These are phyloP conservation scores for Clarias laeviceps DNA, from an alignment of 2,797 vertebrate genomes.

Conservation along the genomic window DNA sequence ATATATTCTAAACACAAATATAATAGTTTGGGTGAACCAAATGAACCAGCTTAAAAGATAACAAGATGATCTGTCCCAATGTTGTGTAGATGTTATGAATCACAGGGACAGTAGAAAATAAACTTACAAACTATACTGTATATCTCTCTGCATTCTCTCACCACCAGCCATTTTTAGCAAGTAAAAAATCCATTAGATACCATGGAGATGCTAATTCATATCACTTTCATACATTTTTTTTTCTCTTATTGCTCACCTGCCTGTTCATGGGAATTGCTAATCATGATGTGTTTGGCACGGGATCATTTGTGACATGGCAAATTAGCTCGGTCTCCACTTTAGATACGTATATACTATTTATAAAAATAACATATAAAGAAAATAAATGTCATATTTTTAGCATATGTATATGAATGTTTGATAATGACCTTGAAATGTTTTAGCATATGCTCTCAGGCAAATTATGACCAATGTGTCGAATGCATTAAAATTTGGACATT, in stretches of 20 bases:
- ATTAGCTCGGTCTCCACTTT: neutral
- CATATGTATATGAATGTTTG: neutral
- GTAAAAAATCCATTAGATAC: slow-evolving; percentile 40
- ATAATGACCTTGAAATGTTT: neutral
- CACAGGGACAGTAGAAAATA: neutral
- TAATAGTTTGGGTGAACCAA: neutral
- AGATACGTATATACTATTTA: neutral
- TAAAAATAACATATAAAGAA: neutral
- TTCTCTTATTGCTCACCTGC: slow-evolving; percentile 21
- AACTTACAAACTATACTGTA: neutral
- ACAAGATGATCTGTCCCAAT: neutral
- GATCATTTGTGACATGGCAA: slow-evolving; percentile 17
- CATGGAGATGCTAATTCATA: neutral
- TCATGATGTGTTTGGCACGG: neutral
- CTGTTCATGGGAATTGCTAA: neutral
- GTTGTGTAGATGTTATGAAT: neutral
- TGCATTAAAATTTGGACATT: slow-evolving; percentile 43
- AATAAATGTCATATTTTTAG: slow-evolving; percentile 12
- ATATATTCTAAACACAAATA: neutral
- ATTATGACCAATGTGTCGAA: neutral
- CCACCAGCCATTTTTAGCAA: slow-evolving; percentile 17
- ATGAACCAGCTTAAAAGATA: neutral
- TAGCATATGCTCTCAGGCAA: neutral
- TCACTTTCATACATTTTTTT: neutral
- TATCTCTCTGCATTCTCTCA: neutral